Percentiles rank a stretch among this genome's conserved stretches.
These are phyloP conservation scores for Diaperis boleti DNA, from an alignment of 2,888 invertebrate species.

Conservation along the genomic window DNA sequence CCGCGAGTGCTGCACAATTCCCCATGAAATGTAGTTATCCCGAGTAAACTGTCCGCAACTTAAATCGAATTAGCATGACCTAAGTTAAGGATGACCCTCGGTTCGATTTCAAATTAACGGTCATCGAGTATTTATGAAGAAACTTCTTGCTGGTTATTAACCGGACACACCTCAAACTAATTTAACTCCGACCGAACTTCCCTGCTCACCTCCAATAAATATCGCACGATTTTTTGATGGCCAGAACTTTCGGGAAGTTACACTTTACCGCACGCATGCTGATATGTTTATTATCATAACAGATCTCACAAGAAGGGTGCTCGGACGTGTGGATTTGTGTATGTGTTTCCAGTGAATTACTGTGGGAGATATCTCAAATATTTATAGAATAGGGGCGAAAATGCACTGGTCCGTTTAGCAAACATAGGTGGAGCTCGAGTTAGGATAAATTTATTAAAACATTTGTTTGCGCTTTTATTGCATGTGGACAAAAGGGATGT, in stretches of 20 bases:
- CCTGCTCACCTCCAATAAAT: background rate
- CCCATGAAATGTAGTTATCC: slow-evolving; percentile 38
- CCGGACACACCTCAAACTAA: background rate
- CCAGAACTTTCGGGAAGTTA: slow-evolving; percentile 8
- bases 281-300: slow-evolving; percentile 21
- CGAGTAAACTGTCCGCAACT: slow-evolving; percentile 39
- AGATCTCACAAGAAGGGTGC: background rate
- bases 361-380: slow-evolving; percentile 22
- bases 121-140: slow-evolving; percentile 31
- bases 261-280: background rate
- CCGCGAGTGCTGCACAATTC: slow-evolving; percentile 21
- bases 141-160: slow-evolving; percentile 28
- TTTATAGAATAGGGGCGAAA: slow-evolving; percentile 14
- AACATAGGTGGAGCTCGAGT: background rate
- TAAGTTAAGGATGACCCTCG: slow-evolving; percentile 27
- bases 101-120: slow-evolving; percentile 36
- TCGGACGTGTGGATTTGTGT: slow-evolving; percentile 1
- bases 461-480: slow-evolving; percentile 1
- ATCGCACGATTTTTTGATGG: slow-evolving; percentile 12
- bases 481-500: background rate
- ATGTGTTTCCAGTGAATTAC: background rate
- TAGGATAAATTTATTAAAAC: slow-evolving; percentile 9
- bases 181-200: slow-evolving; percentile 2
- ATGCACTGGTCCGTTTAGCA: slow-evolving; percentile 2
- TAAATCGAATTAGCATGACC: slow-evolving; percentile 42